Evolutionary conservation across 2,113 vertebrate species (phyloP).

Genomic region (Tupaia chinensis): DNA sequence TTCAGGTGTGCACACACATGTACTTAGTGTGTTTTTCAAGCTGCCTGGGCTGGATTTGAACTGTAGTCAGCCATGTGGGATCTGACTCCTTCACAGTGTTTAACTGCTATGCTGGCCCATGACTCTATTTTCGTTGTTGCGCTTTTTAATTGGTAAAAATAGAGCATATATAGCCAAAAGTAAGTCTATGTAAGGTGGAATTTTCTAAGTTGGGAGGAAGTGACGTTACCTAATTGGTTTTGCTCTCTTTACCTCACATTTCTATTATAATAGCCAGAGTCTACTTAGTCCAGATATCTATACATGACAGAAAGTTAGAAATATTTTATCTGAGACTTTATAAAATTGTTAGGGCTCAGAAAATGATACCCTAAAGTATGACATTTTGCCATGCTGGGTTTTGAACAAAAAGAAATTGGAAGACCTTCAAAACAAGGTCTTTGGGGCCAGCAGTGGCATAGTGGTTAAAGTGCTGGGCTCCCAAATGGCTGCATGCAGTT

Average conservation of each 20-base stretch:
- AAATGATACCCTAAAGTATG: too few relatives aligned
- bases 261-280: background rate
- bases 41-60: too few relatives aligned
- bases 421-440: too few relatives aligned
- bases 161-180: background rate
- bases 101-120: background rate
- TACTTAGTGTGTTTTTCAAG: too few relatives aligned
- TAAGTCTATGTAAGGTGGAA: background rate
- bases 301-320: background rate
- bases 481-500: too few relatives aligned
- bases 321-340: conserved; percentile 10
- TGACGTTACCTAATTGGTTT: background rate
- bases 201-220: background rate
- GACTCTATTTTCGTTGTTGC: background rate
- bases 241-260: background rate
- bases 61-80: too few relatives aligned
- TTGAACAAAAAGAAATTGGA: too few relatives aligned
- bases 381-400: too few relatives aligned
- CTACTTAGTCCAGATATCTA: background rate
- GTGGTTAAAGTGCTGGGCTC: too few relatives aligned
- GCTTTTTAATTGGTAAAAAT: background rate
- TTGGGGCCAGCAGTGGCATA: too few relatives aligned
- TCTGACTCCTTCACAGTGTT: too few relatives aligned
- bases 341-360: background rate
- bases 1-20: too few relatives aligned